These are phyloP conservation scores for Thecophora atra DNA, from an alignment of 2,888 invertebrate genomes.

Conservation along the genomic window DNA sequence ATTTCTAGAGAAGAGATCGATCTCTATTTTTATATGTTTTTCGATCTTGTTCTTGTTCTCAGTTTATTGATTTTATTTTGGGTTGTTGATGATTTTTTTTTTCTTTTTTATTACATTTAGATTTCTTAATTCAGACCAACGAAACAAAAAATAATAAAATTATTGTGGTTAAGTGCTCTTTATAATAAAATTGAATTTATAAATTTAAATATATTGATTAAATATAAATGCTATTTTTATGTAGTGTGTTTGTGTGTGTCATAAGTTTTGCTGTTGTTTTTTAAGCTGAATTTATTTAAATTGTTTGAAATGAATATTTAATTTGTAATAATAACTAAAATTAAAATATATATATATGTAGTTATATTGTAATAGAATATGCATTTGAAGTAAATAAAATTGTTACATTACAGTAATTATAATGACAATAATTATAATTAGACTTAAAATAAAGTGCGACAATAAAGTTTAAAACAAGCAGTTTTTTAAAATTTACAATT, in stretches of 20 bases:
- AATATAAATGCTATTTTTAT: neutral
- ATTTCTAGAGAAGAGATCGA: too few relatives aligned
- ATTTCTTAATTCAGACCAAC: neutral
- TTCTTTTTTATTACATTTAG: neutral
- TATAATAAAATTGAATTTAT: slow-evolving; percentile 23
- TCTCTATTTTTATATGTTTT: neutral
- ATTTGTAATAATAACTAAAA: neutral
- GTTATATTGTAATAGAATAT: too few relatives aligned
- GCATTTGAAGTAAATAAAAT: too few relatives aligned
- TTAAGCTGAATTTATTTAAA: neutral
- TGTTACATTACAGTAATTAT: too few relatives aligned
- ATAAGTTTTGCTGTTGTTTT: neutral
- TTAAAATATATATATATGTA: neutral
- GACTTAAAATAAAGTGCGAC: neutral
- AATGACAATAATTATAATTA: too few relatives aligned
- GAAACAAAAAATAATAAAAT: neutral
- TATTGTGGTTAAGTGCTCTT: slow-evolving; percentile 1
- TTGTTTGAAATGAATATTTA: slow-evolving; percentile 13
- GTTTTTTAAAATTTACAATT: neutral
- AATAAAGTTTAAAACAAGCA: neutral
- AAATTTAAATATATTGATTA: slow-evolving; percentile 21
- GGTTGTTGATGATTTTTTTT: slow-evolving; percentile 2
- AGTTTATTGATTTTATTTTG: neutral
- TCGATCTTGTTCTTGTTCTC: neutral
- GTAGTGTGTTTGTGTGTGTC: too few relatives aligned